Conservation (phyloP, 2,797 vertebrate genomes). For the Lophius americanus region DNA sequence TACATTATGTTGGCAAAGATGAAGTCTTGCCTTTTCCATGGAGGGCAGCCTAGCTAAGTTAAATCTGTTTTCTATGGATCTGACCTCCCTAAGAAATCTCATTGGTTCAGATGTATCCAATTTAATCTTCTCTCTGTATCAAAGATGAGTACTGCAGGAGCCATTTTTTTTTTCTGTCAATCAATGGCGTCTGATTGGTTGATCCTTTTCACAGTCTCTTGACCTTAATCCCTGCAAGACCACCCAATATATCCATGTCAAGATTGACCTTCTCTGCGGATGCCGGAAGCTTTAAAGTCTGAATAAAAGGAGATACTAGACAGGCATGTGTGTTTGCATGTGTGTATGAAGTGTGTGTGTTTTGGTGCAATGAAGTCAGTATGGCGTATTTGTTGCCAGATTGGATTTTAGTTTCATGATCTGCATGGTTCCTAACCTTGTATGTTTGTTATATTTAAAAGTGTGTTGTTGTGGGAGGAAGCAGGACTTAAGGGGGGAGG, state of each 20-base stretch:
- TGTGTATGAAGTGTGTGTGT: slow-evolving; percentile 2
- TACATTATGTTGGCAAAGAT: slow-evolving; percentile 24
- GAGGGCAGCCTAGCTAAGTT: slow-evolving; percentile 30
- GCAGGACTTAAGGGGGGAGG: slow-evolving; percentile 8
- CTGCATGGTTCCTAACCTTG: slow-evolving; percentile 13
- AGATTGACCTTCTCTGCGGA: slow-evolving; percentile 30
- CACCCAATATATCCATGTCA: slow-evolving; percentile 19
- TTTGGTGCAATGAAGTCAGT: slow-evolving; percentile 22
- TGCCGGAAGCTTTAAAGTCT: slow-evolving; percentile 12
- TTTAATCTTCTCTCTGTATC: background rate
- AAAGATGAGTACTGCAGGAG: background rate
- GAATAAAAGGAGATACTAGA: background rate
- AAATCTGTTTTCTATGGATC: slow-evolving; percentile 22
- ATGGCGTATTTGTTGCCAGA: slow-evolving; percentile 25
- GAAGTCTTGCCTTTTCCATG: slow-evolving; percentile 20
- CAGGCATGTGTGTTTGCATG: background rate
- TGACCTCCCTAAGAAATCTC: slow-evolving; percentile 12
- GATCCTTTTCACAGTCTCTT: slow-evolving; percentile 12
- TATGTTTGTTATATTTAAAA: slow-evolving; percentile 12
- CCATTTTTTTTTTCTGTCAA: background rate
- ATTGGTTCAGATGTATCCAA: slow-evolving; percentile 1
- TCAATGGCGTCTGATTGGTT: slow-evolving; percentile 15
- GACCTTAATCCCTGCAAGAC: slow-evolving; percentile 62
- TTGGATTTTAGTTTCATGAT: slow-evolving; percentile 48
- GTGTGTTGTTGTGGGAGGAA: slow-evolving; percentile 11